Base-by-base conservation (phyloP, 2,888 invertebrate species). In the Omphaloscelis lunosa region DNA sequence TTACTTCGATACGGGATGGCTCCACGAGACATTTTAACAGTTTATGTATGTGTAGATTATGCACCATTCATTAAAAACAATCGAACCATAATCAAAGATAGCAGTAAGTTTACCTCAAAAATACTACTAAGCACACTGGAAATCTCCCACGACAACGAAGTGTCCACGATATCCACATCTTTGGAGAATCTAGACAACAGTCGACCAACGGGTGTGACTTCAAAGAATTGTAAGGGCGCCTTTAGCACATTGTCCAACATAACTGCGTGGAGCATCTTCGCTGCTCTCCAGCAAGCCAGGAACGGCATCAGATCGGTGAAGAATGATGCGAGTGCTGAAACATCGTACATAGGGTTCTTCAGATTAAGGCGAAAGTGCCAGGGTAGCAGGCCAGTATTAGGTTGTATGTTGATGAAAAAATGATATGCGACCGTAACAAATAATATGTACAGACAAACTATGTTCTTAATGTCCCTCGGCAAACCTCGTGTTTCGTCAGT, bases 121-220 rank as follows among this genome's bases (percentile, higher is more conserved):
- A 97, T 93, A 95, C 98, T 97, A 97, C 97, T 98, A 93, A 97
- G 95, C 93, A 97, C 97, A 97, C 97, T 97, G 87, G 97, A 95
- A 92, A 97, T 95, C 95, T 97, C 96, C 95, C 96, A 97, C 80
- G 98, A 98, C 84, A 98, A 97, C 89, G 97, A 97, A 88, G 97
- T 97, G 94, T 98, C 98, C 96, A 98, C 93, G 82, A 97, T 97
- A 93, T 98, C 98, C 87, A 98, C 96, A 94, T 98, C 98, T 97
- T 98, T 97, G 93, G 98, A 97, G 94, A 98, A 98, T 92, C 98
- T 97, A 94, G 97, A 93, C 76, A 98, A 95, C 86, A 98, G 97
- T 88, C 98, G 97, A 91, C 98, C 98, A 83, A 97, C 89, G 53
- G 98, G 98, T 71, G 98, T 98, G 86, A 97, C 97, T 94, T 98